These are phyloP conservation scores for Danaus melanippus DNA, from an alignment of 1,140 invertebrate genomes.

Conservation along the genomic window DNA sequence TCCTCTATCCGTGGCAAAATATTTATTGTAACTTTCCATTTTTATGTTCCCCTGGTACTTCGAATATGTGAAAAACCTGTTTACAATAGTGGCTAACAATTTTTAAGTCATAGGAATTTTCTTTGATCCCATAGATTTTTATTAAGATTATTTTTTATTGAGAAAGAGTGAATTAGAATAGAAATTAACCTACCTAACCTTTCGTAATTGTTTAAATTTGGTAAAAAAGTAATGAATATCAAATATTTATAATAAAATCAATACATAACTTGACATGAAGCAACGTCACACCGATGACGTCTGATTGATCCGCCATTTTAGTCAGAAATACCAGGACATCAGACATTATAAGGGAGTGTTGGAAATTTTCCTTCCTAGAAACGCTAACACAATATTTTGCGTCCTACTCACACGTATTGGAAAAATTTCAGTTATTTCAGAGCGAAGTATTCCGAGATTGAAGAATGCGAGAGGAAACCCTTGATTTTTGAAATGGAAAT, in stretches of 20 bases:
- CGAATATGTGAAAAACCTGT: slow-evolving; percentile 51
- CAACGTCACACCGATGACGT: no score
- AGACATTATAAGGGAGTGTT: slow-evolving; percentile 21
- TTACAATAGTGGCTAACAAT: slow-evolving; percentile 35
- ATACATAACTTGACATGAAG: background rate
- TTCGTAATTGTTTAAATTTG: background rate
- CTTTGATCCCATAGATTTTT: background rate
- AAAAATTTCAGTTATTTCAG: background rate
- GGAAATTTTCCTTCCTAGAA: slow-evolving; percentile 1
- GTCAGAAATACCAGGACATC: slow-evolving; percentile 37
- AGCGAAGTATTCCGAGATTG: background rate
- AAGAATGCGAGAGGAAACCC: background rate
- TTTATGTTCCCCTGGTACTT: slow-evolving; percentile 40
- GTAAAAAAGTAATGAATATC: background rate
- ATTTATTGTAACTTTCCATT: slow-evolving; percentile 1
- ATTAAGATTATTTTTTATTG: background rate
- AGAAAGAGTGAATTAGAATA: no score
- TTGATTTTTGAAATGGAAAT: background rate
- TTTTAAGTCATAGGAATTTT: slow-evolving; percentile 19
- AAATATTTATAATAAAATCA: background rate
- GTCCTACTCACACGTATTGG: no score
- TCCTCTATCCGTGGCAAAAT: background rate
- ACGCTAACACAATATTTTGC: no score
- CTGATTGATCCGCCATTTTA: slow-evolving; percentile 50
- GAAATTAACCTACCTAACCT: no score